These are phyloP conservation scores for Trialeurodes vaporariorum DNA, from an alignment of 1,140 invertebrate species.

Conservation along the genomic window DNA sequence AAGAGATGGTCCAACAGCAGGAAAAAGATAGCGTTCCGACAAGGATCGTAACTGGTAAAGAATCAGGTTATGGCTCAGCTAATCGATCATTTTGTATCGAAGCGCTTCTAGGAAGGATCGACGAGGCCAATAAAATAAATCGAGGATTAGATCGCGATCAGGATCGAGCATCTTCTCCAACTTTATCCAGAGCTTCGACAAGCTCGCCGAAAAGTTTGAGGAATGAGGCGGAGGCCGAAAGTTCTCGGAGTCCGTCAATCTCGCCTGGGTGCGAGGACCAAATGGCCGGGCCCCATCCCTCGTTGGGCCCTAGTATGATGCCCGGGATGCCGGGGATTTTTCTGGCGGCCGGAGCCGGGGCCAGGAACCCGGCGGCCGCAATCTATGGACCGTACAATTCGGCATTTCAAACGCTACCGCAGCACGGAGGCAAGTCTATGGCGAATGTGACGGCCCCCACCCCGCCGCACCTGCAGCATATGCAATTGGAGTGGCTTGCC, in stretches of 20 bases:
- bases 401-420: conserved; percentile 32
- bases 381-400: conserved; percentile 29
- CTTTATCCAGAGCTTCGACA: conserved; percentile 19
- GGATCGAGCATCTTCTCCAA: conserved; percentile 7
- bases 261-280: conserved; percentile 36
- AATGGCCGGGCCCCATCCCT: conserved; percentile 4
- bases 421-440: conserved; percentile 14
- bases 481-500: conserved; percentile 73
- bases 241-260: conserved; percentile 32
- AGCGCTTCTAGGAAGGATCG: conserved; percentile 39
- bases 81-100: conserved; percentile 51
- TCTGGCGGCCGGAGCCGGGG: background rate
- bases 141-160: background rate
- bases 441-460: background rate
- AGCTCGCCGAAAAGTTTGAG: conserved; percentile 10
- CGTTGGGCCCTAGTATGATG: background rate
- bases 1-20: background rate
- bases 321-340: conserved; percentile 9
- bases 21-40: background rate
- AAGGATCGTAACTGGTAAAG: background rate
- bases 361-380: background rate
- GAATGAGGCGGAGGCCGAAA: background rate
- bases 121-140: too few relatives aligned
- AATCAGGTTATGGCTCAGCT: conserved; percentile 12
- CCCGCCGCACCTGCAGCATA: conserved; percentile 52